phyloP scores from a whole-genome alignment of 2,888 invertebrate genomes.

The Hypomecis atomaria region DNA sequence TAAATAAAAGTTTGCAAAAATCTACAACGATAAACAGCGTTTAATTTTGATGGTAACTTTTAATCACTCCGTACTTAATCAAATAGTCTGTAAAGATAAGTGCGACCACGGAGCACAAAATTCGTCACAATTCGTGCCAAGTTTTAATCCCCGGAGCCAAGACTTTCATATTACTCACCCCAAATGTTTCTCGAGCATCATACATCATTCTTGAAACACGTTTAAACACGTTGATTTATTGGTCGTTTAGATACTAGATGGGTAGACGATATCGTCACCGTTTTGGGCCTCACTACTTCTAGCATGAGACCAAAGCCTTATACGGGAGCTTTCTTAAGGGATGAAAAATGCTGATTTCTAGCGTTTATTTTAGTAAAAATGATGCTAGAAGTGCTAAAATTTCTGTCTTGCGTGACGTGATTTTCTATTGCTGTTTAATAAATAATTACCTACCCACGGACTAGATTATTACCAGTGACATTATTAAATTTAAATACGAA shows the following conservation, averaged over 20 bases:
- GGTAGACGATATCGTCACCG: not conserved
- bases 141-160: constrained; percentile 37
- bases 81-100: constrained; percentile 9
- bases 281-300: too few relatives aligned
- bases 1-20: too few relatives aligned
- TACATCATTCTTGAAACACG: constrained; percentile 32
- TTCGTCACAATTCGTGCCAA: constrained; percentile 34
- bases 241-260: not conserved
- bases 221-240: constrained; percentile 38
- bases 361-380: too few relatives aligned
- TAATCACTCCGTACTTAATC: constrained; percentile 3
- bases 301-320: too few relatives aligned
- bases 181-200: constrained; percentile 32
- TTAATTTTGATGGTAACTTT: not conserved
- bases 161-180: constrained; percentile 24
- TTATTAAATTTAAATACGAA: too few relatives aligned
- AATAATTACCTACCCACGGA: too few relatives aligned
- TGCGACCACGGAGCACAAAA: constrained; percentile 10
- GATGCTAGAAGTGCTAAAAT: too few relatives aligned
- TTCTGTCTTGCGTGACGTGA: too few relatives aligned
- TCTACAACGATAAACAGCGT: not conserved
- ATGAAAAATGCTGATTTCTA: too few relatives aligned
- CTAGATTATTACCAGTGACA: too few relatives aligned
- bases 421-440: too few relatives aligned
- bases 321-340: too few relatives aligned